Evolutionary conservation across 2,888 invertebrate genomes (phyloP), one percentile per base, ranked within the genome.

Genomic region (Anorthoa munda): DNA sequence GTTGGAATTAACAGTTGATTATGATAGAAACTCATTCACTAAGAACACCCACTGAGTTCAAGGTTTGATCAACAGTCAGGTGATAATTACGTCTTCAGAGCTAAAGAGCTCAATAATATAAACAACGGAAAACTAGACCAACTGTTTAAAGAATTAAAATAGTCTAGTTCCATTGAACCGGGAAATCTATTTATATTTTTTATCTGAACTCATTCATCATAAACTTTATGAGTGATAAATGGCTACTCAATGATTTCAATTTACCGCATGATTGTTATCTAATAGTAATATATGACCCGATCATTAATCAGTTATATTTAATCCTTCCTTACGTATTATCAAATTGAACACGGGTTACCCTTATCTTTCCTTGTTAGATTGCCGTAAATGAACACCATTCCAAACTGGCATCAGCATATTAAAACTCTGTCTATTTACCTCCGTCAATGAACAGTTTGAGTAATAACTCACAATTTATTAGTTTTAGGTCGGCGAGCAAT

Each of bases 391-490:
- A 58, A 48, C 26, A 65, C 7, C 46, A 12, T 31, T 48, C 18
- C 21, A 64, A 75, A 48, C 64, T 15, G 26, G 2, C 55, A 56
- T 64, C 39, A 75, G 67, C 51, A 46, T 63, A 66, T 71, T 66
- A 60, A 66, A 75, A 77, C 66, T 51, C 51, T 59, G 61, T 64
- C 53, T 65, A 75, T 76, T 80, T 76, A 73, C 70, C 78, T 56
- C 39, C 55, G 53, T 83, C 72, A 79, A 87, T 73, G 75, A 72
- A 63, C 51, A 72, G 77, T 84, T 79, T 76, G 45, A 71, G 82
- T 87, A 87, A 90, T 90, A 88, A 88, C 84, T 88, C 66, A 77
- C 56, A 86, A 89, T 91, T 89, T 90, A 91, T 91, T 87, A 86
- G 83, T 85, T 88, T 85, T 86, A 88, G 88, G 86, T 81, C 89